Percentiles rank a stretch among this genome's conserved stretches.
phyloP scores from a whole-genome alignment of 2,113 vertebrate genomes.

The Sinocyclocheilus maitianheensis region DNA sequence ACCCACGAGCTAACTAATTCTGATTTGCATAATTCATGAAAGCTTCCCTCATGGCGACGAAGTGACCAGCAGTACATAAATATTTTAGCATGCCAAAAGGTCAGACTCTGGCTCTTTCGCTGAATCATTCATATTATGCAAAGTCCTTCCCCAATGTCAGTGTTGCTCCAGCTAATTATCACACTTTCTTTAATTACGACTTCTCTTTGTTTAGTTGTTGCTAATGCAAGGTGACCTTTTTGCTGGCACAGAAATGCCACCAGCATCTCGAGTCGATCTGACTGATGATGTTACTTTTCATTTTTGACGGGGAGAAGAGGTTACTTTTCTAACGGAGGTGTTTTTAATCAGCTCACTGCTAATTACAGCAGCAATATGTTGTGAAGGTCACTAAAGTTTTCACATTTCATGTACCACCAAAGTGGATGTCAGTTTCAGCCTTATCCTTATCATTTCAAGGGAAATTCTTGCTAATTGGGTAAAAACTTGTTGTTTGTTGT shows the following conservation, averaged over 20 bases:
- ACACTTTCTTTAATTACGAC: conserved; percentile 73
- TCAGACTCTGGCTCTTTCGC: conserved; percentile 60
- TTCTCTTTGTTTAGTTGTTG: conserved; percentile 60
- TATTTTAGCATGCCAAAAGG: conserved; percentile 64
- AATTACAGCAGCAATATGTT: conserved; percentile 70
- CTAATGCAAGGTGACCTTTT: conserved; percentile 74
- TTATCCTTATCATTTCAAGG: conserved; percentile 26
- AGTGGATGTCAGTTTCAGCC: conserved; percentile 49
- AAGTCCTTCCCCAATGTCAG: conserved; percentile 63
- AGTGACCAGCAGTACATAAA: conserved; percentile 67
- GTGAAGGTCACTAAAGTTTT: conserved; percentile 70
- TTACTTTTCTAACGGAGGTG: conserved; percentile 22
- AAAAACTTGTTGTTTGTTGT: conserved; percentile 2
- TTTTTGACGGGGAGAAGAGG: conserved; percentile 56
- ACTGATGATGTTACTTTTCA: conserved; percentile 67
- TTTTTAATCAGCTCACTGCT: conserved; percentile 53
- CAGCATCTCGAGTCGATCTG: conserved; percentile 59
- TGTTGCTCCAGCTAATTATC: conserved; percentile 68
- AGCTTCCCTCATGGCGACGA: conserved; percentile 49
- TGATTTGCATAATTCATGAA: conserved; percentile 70
- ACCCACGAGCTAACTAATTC: conserved; percentile 65
- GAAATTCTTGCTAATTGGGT: conserved; percentile 42
- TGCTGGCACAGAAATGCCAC: conserved; percentile 67
- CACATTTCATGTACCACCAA: conserved; percentile 12
- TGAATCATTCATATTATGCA: conserved; percentile 67